Percentiles rank a stretch among this genome's conserved stretches.
Evolutionary conservation across 2,888 invertebrate species (phyloP).

Genomic region (Eristalinus aeneus): DNA sequence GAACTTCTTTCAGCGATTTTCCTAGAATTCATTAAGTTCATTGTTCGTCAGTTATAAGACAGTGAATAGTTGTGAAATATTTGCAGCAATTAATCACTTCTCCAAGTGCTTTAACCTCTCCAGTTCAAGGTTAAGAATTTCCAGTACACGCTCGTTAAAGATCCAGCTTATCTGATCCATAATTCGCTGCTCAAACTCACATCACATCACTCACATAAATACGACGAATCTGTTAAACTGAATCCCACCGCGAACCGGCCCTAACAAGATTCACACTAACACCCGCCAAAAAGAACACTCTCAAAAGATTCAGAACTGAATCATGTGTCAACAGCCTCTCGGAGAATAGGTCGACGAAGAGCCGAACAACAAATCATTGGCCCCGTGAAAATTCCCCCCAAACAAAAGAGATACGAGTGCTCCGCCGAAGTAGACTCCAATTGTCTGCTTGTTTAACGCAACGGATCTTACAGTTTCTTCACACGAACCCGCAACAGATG

Average conservation of each 20-base stretch:
- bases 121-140: neutral
- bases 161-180: neutral
- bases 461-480: conserved; percentile 32
- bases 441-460: conserved; percentile 44
- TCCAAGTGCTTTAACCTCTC: neutral
- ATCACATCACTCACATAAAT: neutral
- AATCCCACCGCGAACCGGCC: neutral
- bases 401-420: conserved; percentile 8
- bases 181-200: neutral
- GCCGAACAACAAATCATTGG: conserved; percentile 46
- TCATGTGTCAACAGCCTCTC: conserved; percentile 59
- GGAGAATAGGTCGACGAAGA: conserved; percentile 15
- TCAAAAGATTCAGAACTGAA: conserved; percentile 9
- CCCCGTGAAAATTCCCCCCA: conserved; percentile 31
- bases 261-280: neutral
- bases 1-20: neutral
- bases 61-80: neutral
- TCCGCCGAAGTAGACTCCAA: conserved; percentile 2
- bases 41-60: neutral
- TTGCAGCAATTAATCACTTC: neutral
- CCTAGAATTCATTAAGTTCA: neutral
- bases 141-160: neutral
- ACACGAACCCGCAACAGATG: conserved; percentile 12
- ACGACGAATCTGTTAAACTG: neutral
- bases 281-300: conserved; percentile 21